Base-by-base conservation (phyloP, 92 coral and sea anemone genomes). In the Hydrozoanthus gracilis region DNA sequence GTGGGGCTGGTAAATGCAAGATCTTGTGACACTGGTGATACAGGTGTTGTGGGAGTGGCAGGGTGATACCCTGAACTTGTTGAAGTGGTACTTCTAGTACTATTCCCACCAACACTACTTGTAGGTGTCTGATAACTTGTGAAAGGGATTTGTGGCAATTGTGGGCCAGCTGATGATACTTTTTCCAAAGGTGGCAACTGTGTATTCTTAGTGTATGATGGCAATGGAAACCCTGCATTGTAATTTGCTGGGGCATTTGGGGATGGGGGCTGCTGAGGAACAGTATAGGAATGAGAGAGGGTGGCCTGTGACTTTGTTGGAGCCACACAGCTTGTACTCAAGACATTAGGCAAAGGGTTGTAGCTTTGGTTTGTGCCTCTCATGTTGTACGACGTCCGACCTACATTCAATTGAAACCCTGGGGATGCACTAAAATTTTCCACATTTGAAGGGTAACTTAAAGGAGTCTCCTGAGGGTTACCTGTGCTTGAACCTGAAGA, bases 131-230 rank as follows among this genome's bases (percentile, higher is more conserved):
- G 60, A 79, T 79, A 44, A 39, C 16, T 82, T 44, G 89, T 44
- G 11, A 85, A 82, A 4, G 93, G 93, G 60, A 91, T 65, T 3
- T 88, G 86, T 35, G 93, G 93, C 14, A 88, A 58, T 15, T 65
- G 85, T 3, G 85, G 74, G 11, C 18, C 62, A 16, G 60, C 49
- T 64, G 74, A 14, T 56, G 65, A 20, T 20, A 77, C 15, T 8
- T 83, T 90, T 58, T 76, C 73, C 74, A 90, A 76, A 18, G 93
- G 93, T 9, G 90, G 91, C 13, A 91, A 89, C 13, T 76, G 87
- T 20, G 80, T 75, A 51, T 70, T 87, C 14, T 72, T 79, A 49
- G 82, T 20, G 18, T 46, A 58, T 17, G 48, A 46, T 5, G 74
- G 45, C 60, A 80, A 20, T 44, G 18, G 85, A 48, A 51, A 47